phyloP scores from a whole-genome alignment of 2,888 invertebrate genomes.

The Liodrosophila aerea region DNA sequence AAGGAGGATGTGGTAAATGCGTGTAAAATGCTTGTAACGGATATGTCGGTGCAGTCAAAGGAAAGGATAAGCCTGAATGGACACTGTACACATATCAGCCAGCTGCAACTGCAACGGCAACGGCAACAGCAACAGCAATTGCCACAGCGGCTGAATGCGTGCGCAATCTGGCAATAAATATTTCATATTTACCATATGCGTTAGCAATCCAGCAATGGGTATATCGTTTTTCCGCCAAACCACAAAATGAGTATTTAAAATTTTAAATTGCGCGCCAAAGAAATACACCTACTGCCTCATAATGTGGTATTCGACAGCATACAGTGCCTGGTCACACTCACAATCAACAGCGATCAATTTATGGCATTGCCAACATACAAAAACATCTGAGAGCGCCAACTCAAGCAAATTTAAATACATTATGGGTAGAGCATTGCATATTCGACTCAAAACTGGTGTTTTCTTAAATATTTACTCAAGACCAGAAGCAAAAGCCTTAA shows the following conservation, averaged over 20 bases:
- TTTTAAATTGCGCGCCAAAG: no score
- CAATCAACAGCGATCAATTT: no score
- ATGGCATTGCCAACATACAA: no score
- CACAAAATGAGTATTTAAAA: no score
- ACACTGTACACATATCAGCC: slow-evolving; percentile 38
- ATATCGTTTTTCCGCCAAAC: slow-evolving; percentile 10
- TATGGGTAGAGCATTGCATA: slow-evolving; percentile 13
- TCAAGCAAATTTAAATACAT: no score
- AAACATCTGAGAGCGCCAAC: no score
- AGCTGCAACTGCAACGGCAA: slow-evolving; percentile 17
- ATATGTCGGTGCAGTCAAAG: slow-evolving; percentile 59
- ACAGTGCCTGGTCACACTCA: no score
- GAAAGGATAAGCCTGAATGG: slow-evolving; percentile 59
- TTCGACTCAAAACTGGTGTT: slow-evolving; percentile 16
- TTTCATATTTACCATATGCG: slow-evolving; percentile 61
- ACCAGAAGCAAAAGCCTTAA: slow-evolving; percentile 22
- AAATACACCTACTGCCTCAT: no score
- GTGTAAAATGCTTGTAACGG: slow-evolving; percentile 49
- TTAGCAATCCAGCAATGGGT: slow-evolving; percentile 5
- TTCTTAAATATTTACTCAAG: slow-evolving; percentile 42
- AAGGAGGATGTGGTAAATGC: slow-evolving; percentile 6
- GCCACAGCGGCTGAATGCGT: slow-evolving; percentile 41
- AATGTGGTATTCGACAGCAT: no score
- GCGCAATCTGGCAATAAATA: slow-evolving; percentile 72
- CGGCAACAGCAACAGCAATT: slow-evolving; percentile 26